These are phyloP conservation scores for Lasioglossum figueresi DNA, from an alignment of 2,888 invertebrate genomes.

Conservation along the genomic window DNA sequence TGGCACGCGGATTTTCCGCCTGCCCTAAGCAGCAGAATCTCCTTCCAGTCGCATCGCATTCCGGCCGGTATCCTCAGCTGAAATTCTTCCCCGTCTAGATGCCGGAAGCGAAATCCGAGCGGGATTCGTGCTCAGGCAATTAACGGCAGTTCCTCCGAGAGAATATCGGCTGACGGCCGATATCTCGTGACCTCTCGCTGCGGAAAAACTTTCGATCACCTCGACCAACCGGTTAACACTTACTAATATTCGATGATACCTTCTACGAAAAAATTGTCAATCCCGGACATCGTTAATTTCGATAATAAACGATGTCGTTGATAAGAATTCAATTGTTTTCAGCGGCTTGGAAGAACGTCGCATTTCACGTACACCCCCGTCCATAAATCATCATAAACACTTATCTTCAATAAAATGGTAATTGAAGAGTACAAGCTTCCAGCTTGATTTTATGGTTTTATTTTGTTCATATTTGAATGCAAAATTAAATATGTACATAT, in stretches of 20 bases:
- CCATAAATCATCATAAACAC: too few species aligned
- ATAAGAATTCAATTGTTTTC: background rate
- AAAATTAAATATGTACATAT: too few species aligned
- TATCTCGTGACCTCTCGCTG: slow-evolving; percentile 35
- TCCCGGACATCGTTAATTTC: too few species aligned
- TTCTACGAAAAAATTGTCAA: background rate
- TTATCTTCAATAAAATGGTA: too few species aligned
- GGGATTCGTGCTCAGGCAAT: slow-evolving; percentile 55
- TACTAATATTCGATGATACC: background rate
- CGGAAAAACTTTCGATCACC: background rate
- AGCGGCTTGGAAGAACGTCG: too few species aligned
- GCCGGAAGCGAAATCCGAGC: slow-evolving; percentile 71
- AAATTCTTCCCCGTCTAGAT: slow-evolving; percentile 54
- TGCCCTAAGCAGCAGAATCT: slow-evolving; percentile 33
- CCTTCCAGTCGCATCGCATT: slow-evolving; percentile 38
- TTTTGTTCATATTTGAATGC: too few species aligned
- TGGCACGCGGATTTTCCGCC: slow-evolving; percentile 21
- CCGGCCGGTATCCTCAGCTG: slow-evolving; percentile 49
- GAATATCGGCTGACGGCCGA: slow-evolving; percentile 51
- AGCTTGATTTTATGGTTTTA: too few species aligned
- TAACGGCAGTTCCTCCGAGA: slow-evolving; percentile 55
- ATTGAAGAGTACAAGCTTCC: too few species aligned
- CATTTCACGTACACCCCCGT: too few species aligned
- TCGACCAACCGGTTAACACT: background rate
- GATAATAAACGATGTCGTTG: background rate